Evolutionary conservation across 2,797 vertebrate species (phyloP).

Genomic region (Urosaurus nigricauda): DNA sequence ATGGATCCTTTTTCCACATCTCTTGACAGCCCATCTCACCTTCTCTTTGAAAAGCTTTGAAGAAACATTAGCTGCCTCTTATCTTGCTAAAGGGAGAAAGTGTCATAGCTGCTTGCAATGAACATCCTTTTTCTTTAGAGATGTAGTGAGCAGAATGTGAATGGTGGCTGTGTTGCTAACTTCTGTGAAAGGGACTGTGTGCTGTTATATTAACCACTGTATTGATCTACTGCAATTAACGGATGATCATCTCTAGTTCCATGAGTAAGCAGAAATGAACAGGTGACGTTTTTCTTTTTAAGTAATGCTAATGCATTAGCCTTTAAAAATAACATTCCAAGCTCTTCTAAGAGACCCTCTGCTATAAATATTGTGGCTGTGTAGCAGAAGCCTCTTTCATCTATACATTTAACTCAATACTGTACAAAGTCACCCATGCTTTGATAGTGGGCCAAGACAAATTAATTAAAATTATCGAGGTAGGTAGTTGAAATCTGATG

Average conservation of each 20-base stretch:
- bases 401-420: background rate
- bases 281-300: background rate
- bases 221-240: slow-evolving; percentile 7
- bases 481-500: too few species aligned
- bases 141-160: background rate
- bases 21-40: slow-evolving; percentile 10
- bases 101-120: background rate
- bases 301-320: too few species aligned
- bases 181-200: background rate
- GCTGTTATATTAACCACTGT: slow-evolving; percentile 6
- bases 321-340: too few species aligned
- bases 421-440: background rate
- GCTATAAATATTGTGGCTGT: background rate
- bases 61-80: background rate
- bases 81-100: background rate
- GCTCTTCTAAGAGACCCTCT: background rate
- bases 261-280: slow-evolving; percentile 1
- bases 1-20: slow-evolving; percentile 4
- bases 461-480: background rate
- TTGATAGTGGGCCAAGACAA: background rate
- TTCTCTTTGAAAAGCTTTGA: background rate
- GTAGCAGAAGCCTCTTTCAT: background rate
- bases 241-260: background rate
- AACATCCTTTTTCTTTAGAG: background rate
- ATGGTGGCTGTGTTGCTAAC: background rate